phyloP scores from a whole-genome alignment of 2,888 invertebrate species.

The Dynastes hyllus region DNA sequence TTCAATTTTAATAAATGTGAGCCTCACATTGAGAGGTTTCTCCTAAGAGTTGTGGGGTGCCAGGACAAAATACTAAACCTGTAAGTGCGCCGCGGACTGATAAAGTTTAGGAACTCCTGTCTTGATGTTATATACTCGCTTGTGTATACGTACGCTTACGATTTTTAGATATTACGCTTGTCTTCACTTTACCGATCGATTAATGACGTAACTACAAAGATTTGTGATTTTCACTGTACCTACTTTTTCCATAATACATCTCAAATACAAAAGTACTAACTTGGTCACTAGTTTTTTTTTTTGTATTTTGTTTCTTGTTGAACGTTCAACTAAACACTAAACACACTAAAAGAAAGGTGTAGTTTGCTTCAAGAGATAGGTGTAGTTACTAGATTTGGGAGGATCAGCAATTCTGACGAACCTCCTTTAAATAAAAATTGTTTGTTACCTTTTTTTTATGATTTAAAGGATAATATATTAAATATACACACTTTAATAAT shows the following conservation, averaged over 20 bases:
- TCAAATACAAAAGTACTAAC: slow-evolving; percentile 33
- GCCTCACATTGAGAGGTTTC: too few species aligned
- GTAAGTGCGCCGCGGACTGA: too few species aligned
- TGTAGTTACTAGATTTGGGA: slow-evolving; percentile 21
- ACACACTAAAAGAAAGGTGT: slow-evolving; percentile 69
- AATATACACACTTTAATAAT: slow-evolving; percentile 47
- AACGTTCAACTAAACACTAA: slow-evolving; percentile 42
- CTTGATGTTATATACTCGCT: too few species aligned
- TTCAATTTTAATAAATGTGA: too few species aligned
- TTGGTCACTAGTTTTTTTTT: slow-evolving; percentile 33
- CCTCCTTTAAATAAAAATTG: slow-evolving; percentile 52
- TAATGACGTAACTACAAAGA: too few species aligned
- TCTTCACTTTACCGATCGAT: too few species aligned
- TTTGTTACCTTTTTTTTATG: slow-evolving; percentile 43
- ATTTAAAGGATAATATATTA: slow-evolving; percentile 51
- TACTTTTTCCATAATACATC: slow-evolving; percentile 26
- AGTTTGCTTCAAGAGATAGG: slow-evolving; percentile 71
- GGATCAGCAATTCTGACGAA: background rate
- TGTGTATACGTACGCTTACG: too few species aligned
- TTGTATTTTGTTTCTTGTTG: slow-evolving; percentile 28
- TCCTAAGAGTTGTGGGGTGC: too few species aligned
- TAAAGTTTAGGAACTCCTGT: too few species aligned
- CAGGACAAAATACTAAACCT: too few species aligned
- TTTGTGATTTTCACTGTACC: background rate
- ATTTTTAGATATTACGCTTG: too few species aligned